Conservation (phyloP, 2,113 vertebrate species). For the Chaenocephalus aceratus region DNA sequence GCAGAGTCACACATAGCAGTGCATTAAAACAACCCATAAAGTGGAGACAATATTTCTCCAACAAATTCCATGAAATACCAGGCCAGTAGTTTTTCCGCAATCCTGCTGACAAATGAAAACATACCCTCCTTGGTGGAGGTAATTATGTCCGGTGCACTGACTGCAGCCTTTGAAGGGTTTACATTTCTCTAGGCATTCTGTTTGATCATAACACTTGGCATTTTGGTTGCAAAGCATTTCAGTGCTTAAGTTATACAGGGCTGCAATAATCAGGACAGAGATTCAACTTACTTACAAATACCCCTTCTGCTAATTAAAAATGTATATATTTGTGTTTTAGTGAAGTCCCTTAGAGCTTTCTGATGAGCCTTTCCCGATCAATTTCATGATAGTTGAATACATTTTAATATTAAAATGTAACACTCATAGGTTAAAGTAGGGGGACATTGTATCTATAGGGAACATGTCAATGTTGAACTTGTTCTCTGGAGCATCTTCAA, state of each 20-base stretch:
- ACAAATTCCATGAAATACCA: too few relatives aligned
- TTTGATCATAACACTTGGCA: conserved; percentile 65
- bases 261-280: too few relatives aligned
- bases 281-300: conserved; percentile 7
- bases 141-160: conserved; percentile 48
- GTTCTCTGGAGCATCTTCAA: conserved; percentile 15
- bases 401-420: background rate
- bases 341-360: background rate
- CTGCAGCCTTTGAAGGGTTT: conserved; percentile 56
- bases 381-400: background rate
- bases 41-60: too few relatives aligned
- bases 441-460: background rate
- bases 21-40: too few relatives aligned
- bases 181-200: conserved; percentile 59
- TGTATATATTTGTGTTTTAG: background rate
- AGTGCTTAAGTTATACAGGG: conserved; percentile 21
- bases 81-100: too few relatives aligned
- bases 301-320: background rate
- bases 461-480: conserved; percentile 26
- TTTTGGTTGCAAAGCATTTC: conserved; percentile 51
- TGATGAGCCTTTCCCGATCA: background rate
- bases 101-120: too few relatives aligned
- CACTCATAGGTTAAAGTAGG: too few relatives aligned
- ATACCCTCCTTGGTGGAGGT: too few relatives aligned
- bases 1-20: too few relatives aligned